A percentile compares a stretch with the other conserved stretches of the same genome.
phyloP scores from a whole-genome alignment of 2,888 invertebrate species.

The Beris chalybata region DNA sequence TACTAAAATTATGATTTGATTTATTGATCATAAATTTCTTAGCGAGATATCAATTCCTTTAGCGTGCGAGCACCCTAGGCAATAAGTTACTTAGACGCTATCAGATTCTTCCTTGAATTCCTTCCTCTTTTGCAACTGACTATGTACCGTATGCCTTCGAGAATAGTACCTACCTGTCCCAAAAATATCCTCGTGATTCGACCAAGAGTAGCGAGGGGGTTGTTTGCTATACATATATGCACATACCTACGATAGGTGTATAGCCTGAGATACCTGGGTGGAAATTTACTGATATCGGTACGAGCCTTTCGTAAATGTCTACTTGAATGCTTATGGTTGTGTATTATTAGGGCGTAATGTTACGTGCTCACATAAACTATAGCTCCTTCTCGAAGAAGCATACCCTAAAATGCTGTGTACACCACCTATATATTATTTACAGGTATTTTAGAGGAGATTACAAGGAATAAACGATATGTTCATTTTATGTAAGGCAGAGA shows the following conservation, averaged over 20 bases:
- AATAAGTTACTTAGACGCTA: constrained; percentile 28
- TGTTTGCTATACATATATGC: neutral
- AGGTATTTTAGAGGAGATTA: constrained; percentile 38
- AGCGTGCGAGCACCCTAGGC: constrained; percentile 24
- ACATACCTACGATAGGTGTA: neutral
- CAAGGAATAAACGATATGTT: constrained; percentile 36
- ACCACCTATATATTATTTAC: constrained; percentile 35
- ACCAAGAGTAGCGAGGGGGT: neutral
- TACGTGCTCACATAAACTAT: constrained; percentile 37
- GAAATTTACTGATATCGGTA: constrained; percentile 16
- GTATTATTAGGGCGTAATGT: constrained; percentile 36
- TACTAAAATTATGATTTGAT: constrained; percentile 31
- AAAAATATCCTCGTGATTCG: constrained; percentile 3
- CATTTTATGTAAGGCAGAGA: constrained; percentile 30
- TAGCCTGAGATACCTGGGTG: too few relatives aligned
- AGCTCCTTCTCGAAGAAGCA: constrained; percentile 19
- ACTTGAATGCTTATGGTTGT: constrained; percentile 33
- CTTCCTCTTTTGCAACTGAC: neutral
- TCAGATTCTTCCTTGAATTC: constrained; percentile 8
- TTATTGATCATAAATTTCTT: constrained; percentile 31
- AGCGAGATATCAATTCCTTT: constrained; percentile 23
- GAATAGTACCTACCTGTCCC: neutral
- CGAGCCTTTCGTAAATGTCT: constrained; percentile 20
- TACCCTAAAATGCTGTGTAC: constrained; percentile 19
- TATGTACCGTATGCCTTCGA: constrained; percentile 5